Percentiles rank a stretch among this genome's conserved stretches.
phyloP scores from a whole-genome alignment of 2,888 invertebrate species.

The Dinocampus coccinellae region DNA sequence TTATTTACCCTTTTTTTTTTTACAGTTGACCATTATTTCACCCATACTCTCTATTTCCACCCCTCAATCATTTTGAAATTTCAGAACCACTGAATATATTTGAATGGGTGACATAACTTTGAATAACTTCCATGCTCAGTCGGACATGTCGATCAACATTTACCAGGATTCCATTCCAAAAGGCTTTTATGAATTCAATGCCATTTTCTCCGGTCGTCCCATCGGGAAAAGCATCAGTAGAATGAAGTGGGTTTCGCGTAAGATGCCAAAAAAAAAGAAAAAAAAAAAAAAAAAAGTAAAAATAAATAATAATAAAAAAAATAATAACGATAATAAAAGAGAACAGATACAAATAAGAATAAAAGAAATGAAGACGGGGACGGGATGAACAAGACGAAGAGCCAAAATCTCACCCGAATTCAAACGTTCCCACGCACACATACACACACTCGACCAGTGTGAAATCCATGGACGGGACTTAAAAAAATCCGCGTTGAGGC shows the following conservation, averaged over 20 bases:
- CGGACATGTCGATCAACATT: slow-evolving; percentile 16
- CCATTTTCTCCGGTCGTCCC: neutral
- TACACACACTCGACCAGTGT: slow-evolving; percentile 26
- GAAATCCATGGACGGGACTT: slow-evolving; percentile 38
- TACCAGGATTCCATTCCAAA: slow-evolving; percentile 9
- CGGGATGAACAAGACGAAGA: neutral
- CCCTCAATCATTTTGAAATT: neutral
- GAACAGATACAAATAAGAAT: neutral
- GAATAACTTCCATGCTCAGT: slow-evolving; percentile 9
- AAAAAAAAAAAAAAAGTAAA: slow-evolving; percentile 3
- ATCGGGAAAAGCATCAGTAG: neutral
- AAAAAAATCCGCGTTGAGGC: slow-evolving; percentile 32
- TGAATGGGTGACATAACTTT: slow-evolving; percentile 9
- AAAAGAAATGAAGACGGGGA: neutral
- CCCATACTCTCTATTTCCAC: neutral
- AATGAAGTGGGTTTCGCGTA: neutral
- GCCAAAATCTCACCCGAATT: neutral
- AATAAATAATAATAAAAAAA: neutral
- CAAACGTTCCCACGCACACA: neutral
- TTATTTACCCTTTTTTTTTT: neutral
- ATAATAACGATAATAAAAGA: neutral
- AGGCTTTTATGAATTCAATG: slow-evolving; percentile 12
- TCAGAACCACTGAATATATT: neutral
- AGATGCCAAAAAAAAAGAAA: neutral
- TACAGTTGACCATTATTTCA: neutral